Percentiles rank a stretch among this genome's conserved stretches.
Conservation (phyloP, 2,113 vertebrate genomes). For the Silurus glanis region DNA sequence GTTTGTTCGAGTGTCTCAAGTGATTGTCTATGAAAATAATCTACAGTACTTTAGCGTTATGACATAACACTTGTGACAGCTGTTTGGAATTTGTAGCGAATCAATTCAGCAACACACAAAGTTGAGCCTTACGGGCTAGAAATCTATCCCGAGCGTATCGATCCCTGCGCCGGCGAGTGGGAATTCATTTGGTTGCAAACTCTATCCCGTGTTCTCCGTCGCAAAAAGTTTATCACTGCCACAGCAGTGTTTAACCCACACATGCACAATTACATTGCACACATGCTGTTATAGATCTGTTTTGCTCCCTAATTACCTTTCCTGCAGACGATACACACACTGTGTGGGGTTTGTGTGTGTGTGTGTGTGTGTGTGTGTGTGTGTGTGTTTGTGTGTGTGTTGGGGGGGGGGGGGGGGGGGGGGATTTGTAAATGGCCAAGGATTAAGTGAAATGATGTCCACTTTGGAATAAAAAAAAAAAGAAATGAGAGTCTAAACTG, state of each 20-base stretch:
- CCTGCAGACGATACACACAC: not conserved
- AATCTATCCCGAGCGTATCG: constrained; percentile 17
- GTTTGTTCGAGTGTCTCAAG: not conserved
- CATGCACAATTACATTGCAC: not conserved
- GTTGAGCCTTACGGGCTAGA: constrained; percentile 18
- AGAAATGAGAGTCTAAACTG: not conserved
- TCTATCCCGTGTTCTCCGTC: constrained; percentile 3
- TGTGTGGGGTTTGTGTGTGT: not conserved
- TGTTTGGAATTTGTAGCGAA: not conserved
- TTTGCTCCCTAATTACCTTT: not conserved
- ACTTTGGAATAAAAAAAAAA: not conserved
- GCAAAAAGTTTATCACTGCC: constrained; percentile 4
- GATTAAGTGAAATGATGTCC: not conserved
- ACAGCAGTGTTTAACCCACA: not conserved
- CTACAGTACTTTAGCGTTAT: constrained; percentile 1
- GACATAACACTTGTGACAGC: constrained; percentile 1
- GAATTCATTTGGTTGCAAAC: constrained; percentile 40
- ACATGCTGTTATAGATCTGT: constrained; percentile 1
- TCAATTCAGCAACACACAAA: constrained; percentile 10
- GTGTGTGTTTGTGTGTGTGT: not conserved
- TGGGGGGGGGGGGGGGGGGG: no score
- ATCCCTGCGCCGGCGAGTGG: constrained; percentile 9
- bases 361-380: not conserved
- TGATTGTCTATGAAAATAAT: constrained; percentile 12
- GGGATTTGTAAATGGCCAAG: not conserved